A percentile compares a stretch with the other conserved stretches of the same genome.
Evolutionary conservation across 2,797 vertebrate species (phyloP).

Genomic region (Carcharodon carcharias): DNA sequence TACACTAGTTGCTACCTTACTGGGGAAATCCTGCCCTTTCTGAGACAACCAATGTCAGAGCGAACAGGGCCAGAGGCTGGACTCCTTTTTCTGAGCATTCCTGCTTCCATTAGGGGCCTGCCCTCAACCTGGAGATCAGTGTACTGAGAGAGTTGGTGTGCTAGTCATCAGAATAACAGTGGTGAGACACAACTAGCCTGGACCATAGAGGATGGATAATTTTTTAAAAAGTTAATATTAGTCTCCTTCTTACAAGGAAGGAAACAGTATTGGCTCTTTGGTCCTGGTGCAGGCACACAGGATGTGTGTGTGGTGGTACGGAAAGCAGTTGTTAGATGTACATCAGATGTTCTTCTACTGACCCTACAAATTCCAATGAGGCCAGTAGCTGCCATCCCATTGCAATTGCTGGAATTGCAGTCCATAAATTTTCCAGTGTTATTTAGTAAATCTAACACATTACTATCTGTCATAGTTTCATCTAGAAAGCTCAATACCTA

Average conservation of each 20-base stretch:
- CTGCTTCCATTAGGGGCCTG: neutral
- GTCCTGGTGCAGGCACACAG: neutral
- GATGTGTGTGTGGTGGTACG: neutral
- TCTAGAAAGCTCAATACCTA: constrained; percentile 45
- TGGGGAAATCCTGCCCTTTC: neutral
- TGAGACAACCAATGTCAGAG: neutral
- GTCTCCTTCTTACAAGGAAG: neutral
- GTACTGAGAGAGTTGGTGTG: neutral
- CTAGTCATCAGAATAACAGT: neutral
- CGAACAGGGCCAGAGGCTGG: neutral
- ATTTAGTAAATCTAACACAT: neutral
- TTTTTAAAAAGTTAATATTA: neutral
- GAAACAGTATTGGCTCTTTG: neutral
- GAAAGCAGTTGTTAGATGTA: neutral
- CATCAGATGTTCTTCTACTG: neutral
- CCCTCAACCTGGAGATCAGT: neutral
- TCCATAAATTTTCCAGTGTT: neutral
- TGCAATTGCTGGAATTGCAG: neutral
- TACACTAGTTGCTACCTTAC: neutral
- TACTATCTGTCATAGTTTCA: neutral
- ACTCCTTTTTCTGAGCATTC: neutral
- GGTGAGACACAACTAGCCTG: neutral
- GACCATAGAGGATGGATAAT: neutral
- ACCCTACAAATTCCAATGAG: neutral
- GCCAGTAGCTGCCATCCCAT: neutral